These are phyloP conservation scores for Ophraella communa DNA, from an alignment of 2,888 invertebrate genomes.

Conservation along the genomic window DNA sequence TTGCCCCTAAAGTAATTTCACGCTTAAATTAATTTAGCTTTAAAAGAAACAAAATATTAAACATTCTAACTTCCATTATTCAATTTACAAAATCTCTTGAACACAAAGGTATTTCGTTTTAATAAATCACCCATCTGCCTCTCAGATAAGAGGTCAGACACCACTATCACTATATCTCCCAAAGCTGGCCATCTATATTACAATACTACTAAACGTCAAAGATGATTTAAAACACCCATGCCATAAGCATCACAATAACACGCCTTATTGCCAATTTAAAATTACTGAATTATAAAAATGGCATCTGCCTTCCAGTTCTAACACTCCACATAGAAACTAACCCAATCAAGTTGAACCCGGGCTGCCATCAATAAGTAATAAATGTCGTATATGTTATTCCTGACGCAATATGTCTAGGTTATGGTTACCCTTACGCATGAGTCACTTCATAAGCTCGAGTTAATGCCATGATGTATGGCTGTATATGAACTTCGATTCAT, in stretches of 20 bases:
- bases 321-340: constrained; percentile 43
- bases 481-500: constrained; percentile 47
- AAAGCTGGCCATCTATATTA: constrained; percentile 43
- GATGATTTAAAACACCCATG: constrained; percentile 50
- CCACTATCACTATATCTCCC: constrained; percentile 51
- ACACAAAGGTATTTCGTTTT: constrained; percentile 21
- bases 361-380: constrained; percentile 55
- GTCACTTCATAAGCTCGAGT: constrained; percentile 52
- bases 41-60: constrained; percentile 23
- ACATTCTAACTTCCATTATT: constrained; percentile 21
- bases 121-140: constrained; percentile 51
- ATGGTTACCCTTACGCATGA: constrained; percentile 52
- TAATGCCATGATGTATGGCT: constrained; percentile 52
- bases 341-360: constrained; percentile 51
- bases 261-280: constrained; percentile 51
- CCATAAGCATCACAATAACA: constrained; percentile 45
- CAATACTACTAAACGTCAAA: constrained; percentile 52
- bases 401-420: constrained; percentile 48
- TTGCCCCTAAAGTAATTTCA: constrained; percentile 15
- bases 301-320: constrained; percentile 52
- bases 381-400: constrained; percentile 48
- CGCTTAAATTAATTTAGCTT: constrained; percentile 17
- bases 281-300: constrained; percentile 50
- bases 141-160: constrained; percentile 41
- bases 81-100: constrained; percentile 7